Conservation (phyloP, 1,140 invertebrate genomes). For the Zaprionus camerounensis region DNA sequence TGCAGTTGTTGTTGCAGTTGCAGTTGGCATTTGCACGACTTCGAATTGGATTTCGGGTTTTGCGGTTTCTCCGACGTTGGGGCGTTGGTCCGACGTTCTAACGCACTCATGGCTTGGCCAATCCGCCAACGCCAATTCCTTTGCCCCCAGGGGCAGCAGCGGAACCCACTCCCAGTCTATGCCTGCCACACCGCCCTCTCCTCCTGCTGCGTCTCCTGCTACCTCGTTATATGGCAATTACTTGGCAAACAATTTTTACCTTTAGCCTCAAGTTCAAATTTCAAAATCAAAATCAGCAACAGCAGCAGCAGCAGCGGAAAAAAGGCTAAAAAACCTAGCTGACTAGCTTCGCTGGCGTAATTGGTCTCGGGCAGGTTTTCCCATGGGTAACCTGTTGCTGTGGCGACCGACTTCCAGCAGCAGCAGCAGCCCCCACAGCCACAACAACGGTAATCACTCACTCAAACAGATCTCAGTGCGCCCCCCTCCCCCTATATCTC, state of each 20-base stretch:
- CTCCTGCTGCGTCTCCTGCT: conserved; percentile 11
- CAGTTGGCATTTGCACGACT: conserved; percentile 71
- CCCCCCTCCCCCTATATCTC: not conserved
- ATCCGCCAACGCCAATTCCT: conserved; percentile 58
- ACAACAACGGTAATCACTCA: conserved; percentile 76
- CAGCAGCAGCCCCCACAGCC: conserved; percentile 24
- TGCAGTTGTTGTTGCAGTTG: conserved; percentile 30
- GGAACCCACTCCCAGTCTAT: not conserved
- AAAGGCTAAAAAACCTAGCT: not conserved
- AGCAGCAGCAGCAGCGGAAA: conserved; percentile 18
- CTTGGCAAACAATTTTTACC: conserved; percentile 83
- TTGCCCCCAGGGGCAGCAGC: conserved; percentile 38
- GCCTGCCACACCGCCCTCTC: not conserved
- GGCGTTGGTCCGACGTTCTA: conserved; percentile 53
- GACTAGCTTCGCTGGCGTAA: conserved; percentile 52
- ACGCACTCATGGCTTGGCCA: conserved; percentile 32
- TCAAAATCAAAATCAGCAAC: conserved; percentile 77
- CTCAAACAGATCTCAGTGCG: conserved; percentile 46
- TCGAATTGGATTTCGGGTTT: conserved; percentile 11
- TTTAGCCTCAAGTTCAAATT: conserved; percentile 83
- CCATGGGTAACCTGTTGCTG: conserved; percentile 79
- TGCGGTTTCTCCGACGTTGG: conserved; percentile 11
- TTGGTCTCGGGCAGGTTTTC: conserved; percentile 69
- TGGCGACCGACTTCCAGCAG: conserved; percentile 48
- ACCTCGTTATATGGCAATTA: conserved; percentile 80